Conservation (phyloP, 2,113 vertebrate species). For the Hyperopisus bebe region DNA sequence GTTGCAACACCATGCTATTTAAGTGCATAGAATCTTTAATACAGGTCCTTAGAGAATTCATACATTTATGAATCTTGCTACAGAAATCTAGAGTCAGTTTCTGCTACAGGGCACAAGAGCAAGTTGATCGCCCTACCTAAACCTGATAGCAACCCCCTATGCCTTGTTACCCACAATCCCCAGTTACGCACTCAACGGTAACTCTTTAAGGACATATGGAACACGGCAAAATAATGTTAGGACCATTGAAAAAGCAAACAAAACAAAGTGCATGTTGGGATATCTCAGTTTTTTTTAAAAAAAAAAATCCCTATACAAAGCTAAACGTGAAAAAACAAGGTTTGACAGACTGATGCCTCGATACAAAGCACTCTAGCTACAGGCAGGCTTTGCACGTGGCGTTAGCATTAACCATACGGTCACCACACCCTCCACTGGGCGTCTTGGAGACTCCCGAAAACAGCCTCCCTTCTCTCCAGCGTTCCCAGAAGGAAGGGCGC, state of each 20-base stretch:
- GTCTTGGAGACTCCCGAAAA: not conserved
- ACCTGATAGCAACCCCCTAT: not conserved
- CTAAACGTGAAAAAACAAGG: not conserved
- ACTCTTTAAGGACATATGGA: not conserved
- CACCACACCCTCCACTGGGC: not conserved
- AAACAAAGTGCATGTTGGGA: not conserved
- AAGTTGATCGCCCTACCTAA: not conserved
- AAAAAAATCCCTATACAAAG: not conserved
- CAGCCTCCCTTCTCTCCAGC: constrained; percentile 1
- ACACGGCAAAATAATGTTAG: not conserved
- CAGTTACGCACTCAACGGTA: not conserved
- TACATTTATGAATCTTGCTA: not conserved
- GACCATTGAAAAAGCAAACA: not conserved
- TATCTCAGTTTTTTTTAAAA: not conserved
- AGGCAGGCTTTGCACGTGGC: not conserved
- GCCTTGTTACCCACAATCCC: not conserved
- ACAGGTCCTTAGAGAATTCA: not conserved
- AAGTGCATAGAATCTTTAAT: not conserved
- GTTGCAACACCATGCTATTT: not conserved
- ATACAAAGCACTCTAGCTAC: not conserved
- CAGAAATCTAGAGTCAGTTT: not conserved
- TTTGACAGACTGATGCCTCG: not conserved
- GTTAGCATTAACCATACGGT: not conserved
- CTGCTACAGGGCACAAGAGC: not conserved
- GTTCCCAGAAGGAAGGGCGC: not conserved